A percentile compares a stretch with the other conserved stretches of the same genome.
phyloP scores from a whole-genome alignment of 2,113 vertebrate genomes.

The Ranitomeya variabilis region DNA sequence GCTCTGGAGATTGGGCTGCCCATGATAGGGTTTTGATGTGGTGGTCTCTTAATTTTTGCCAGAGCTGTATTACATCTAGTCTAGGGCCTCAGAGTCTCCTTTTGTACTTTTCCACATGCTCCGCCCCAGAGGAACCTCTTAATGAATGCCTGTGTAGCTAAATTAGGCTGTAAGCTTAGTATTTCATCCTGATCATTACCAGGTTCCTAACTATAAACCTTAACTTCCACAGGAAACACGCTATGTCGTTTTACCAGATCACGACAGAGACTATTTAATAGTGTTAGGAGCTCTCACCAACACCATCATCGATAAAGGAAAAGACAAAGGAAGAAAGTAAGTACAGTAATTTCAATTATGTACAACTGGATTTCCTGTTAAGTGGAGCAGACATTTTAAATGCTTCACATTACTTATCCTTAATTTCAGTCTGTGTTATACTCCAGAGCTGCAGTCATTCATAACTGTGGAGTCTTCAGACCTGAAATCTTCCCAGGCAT shows the following conservation, averaged over 20 bases:
- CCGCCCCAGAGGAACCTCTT: not conserved
- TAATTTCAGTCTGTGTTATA: not conserved
- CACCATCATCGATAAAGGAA: slow-evolving; percentile 62
- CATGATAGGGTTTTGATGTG: too few relatives aligned
- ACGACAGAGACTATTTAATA: slow-evolving; percentile 77
- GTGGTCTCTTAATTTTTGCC: too few relatives aligned
- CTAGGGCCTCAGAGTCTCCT: not conserved
- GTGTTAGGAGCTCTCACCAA: slow-evolving; percentile 70
- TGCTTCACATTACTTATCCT: not conserved
- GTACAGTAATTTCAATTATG: not conserved
- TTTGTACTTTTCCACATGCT: not conserved
- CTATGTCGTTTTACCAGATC: slow-evolving; percentile 78
- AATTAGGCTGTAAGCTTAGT: not conserved
- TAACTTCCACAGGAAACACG: slow-evolving; percentile 70
- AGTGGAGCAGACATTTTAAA: too few relatives aligned
- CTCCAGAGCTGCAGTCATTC: not conserved
- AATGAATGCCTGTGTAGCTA: too few relatives aligned
- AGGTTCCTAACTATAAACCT: not conserved
- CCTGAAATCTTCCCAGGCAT: not conserved
- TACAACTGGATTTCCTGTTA: not conserved
- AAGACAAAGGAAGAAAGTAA: slow-evolving; percentile 59
- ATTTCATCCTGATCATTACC: not conserved
- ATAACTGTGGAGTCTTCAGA: not conserved
- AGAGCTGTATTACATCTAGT: not conserved
- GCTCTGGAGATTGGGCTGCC: too few relatives aligned